Evolutionary conservation across 2,888 invertebrate species (phyloP), one percentile per base, ranked within the genome.

Genomic region (Trichogramma evanescens): DNA sequence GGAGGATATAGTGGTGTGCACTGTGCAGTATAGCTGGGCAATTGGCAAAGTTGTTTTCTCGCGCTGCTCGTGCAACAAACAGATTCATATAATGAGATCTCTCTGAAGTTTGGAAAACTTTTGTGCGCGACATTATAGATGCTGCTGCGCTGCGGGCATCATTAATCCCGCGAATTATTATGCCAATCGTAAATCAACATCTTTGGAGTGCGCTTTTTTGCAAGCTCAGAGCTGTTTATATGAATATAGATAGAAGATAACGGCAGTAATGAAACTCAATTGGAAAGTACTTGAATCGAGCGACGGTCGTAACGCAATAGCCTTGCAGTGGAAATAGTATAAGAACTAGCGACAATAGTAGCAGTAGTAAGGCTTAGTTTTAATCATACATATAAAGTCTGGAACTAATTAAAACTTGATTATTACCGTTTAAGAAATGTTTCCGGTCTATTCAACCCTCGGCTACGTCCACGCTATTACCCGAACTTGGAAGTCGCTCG

Each of bases 331-430:
- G 26, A 26, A 26, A 26, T 26, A 26, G 26, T 26, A 26, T 26
- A 26, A 26, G 26, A 26, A 26, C 26, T 26, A 26, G 26, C 26
- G 26, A 26, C 26, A 26, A 26, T 26, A 26, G 26, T 26, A 26
- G 26, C 26, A 26, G 26, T 26, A 26, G 26, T 26, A 26, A 26
- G 26, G 26, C 26, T 26, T 26, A 26, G 26, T 26, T 26, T 26
- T 26, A 26, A 26, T 26, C 26, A 26, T 26, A 26, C 26, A 26
- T 26, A 26, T 26, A 26, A 26, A 26, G 26, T 26, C 26, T 26
- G 3, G 62, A 70, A 69, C 68, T 67, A 70, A 70, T 70, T 69
- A 70, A 69, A 70, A 69, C 69, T 70, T 69, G 66, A 68, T 67
- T 67, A 67, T 66, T 66, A 58, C 63, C 65, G 58, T 62, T 66